Percentiles rank a stretch among this genome's conserved stretches.
These are phyloP conservation scores for Pseudochaenichthys georgianus DNA, from an alignment of 2,797 vertebrate genomes.

Conservation along the genomic window DNA sequence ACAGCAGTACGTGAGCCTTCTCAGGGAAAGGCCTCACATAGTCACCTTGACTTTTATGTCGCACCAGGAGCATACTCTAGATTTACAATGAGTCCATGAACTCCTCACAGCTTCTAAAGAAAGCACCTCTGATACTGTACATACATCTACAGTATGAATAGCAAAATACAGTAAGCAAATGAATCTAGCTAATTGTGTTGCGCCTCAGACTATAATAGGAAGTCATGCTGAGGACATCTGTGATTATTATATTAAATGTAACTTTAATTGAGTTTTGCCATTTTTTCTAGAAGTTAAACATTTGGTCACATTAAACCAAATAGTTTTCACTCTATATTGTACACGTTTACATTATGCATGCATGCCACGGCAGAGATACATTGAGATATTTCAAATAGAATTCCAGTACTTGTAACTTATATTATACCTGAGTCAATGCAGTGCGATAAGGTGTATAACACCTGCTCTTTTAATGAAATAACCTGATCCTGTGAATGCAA, in stretches of 20 bases:
- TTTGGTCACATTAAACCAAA: background rate
- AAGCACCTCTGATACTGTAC: constrained; percentile 24
- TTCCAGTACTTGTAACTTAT: no score
- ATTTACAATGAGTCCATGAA: constrained; percentile 61
- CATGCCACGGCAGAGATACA: background rate
- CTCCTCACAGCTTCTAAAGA: constrained; percentile 51
- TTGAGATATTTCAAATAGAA: background rate
- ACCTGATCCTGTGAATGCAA: constrained; percentile 10
- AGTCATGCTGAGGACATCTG: background rate
- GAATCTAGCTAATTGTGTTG: background rate
- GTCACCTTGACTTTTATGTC: constrained; percentile 32
- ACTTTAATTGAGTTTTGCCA: background rate
- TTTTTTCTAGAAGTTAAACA: background rate
- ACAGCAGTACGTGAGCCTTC: constrained; percentile 19
- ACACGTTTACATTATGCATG: background rate
- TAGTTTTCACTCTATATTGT: background rate
- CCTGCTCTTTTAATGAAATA: background rate
- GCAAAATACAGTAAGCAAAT: constrained; percentile 7
- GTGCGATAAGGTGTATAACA: background rate
- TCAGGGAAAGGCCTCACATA: constrained; percentile 8
- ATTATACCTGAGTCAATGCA: background rate
- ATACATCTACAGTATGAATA: constrained; percentile 43
- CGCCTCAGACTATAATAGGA: background rate
- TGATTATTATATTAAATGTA: background rate
- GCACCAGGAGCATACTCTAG: constrained; percentile 35